These are phyloP conservation scores for Suricata suricatta DNA, from an alignment of 2,113 vertebrate genomes.

Conservation along the genomic window DNA sequence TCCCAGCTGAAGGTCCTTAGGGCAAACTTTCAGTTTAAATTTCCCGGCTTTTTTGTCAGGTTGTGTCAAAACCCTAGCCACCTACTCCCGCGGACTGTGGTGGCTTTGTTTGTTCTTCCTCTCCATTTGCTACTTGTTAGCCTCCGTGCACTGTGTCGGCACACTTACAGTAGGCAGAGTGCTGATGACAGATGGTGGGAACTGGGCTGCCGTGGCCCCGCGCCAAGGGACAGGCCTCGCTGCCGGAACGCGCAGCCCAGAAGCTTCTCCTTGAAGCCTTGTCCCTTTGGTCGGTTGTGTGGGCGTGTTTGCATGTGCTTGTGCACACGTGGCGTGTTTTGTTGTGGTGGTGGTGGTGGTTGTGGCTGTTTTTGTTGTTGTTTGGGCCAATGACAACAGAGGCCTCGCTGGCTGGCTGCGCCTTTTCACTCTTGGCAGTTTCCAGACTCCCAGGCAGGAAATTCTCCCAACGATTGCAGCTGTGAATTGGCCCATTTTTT, in stretches of 20 bases:
- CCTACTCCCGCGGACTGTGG: constrained; percentile 55
- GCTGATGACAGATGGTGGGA: constrained; percentile 86
- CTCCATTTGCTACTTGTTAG: constrained; percentile 84
- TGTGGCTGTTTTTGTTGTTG: constrained; percentile 72
- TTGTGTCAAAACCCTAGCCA: constrained; percentile 45
- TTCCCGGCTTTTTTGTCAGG: constrained; percentile 79
- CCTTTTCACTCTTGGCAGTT: constrained; percentile 82
- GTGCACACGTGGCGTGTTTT: constrained; percentile 62
- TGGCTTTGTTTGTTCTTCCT: constrained; percentile 77
- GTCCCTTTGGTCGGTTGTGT: constrained; percentile 74
- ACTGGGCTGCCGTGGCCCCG: constrained; percentile 79
- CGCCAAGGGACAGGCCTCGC: constrained; percentile 84
- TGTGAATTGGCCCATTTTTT: constrained; percentile 85
- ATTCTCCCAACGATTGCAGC: constrained; percentile 82
- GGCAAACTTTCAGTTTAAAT: constrained; percentile 78
- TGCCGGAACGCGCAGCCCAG: constrained; percentile 73
- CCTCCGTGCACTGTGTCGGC: constrained; percentile 74
- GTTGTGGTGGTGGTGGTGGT: constrained; percentile 63
- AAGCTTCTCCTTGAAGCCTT: constrained; percentile 73
- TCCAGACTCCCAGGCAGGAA: constrained; percentile 84
- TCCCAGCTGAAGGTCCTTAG: constrained; percentile 40
- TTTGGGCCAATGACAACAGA: constrained; percentile 81
- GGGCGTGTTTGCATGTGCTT: constrained; percentile 60
- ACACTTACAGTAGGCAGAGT: constrained; percentile 81
- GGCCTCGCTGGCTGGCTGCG: constrained; percentile 79